Base-by-base conservation (phyloP, 1,140 invertebrate species). In the Drosophila azteca region DNA sequence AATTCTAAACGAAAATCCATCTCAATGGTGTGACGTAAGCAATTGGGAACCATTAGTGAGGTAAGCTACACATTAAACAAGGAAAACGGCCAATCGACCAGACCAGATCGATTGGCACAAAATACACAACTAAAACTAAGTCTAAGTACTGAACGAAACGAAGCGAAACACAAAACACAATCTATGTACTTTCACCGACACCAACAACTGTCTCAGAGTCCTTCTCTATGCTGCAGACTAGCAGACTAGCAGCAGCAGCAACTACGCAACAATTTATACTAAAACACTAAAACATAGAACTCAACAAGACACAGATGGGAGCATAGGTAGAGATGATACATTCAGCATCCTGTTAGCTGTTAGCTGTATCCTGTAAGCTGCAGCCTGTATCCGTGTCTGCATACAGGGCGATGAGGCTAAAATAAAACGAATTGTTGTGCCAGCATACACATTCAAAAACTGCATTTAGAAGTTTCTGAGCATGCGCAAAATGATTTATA, bases 41-140 rank as follows among this genome's bases (percentile, higher is more conserved):
- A 91, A 91, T 91, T 91, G 83, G 90, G 90, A 91, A 91, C 90
- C 90, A 91, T 91, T 91, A 91, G 90, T 90, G 67, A 91, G 90
- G 90, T 91, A 90, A 91, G 90, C 90, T 91, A 91, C 90, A 91
- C 90, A 91, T 88, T 91, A 91, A 90, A 90, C 90, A 91, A 90
- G 57, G 64, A 82, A 76, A 45, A 60, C 53, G 60, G n/a, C 58
- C 49, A 77, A 68, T 45, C 20, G 62, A 65, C 44, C 52, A 60
- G 45, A 48, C 46, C 41, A 69, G 20, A 57, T 61, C 64, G 62
- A 63, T 60, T 45, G 65, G 65, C 39, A 50, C 9, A 68, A 69
- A 20, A 57, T 62, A 64, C 57, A 70, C 57, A 70, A 71, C 58
- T 66, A 62, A 54, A 59, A 41, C 24, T 39, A 77, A 35, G 62